phyloP scores from a whole-genome alignment of 2,113 vertebrate genomes.

The Ancistrus triradiatus region DNA sequence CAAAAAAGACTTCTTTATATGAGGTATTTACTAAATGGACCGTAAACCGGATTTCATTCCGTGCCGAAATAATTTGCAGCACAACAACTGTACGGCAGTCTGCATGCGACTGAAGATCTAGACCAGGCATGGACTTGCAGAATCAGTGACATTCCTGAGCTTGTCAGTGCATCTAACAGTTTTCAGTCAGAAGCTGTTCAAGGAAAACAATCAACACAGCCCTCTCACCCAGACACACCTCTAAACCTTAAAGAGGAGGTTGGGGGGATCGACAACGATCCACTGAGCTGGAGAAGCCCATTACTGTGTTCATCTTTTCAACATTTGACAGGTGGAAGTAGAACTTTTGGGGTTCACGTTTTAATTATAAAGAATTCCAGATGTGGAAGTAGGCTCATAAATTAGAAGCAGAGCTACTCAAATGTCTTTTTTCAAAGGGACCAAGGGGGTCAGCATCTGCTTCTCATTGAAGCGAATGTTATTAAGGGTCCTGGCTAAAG shows the following conservation, averaged over 20 bases:
- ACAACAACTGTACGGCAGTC: slow-evolving; percentile 15
- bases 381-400: slow-evolving; percentile 91
- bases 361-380: slow-evolving; percentile 99
- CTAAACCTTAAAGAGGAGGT: slow-evolving; percentile 44
- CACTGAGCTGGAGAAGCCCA: slow-evolving; percentile 82
- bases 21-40: slow-evolving; percentile 17
- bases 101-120: too few relatives aligned
- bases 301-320: slow-evolving; percentile 98
- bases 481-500: slow-evolving; percentile 96
- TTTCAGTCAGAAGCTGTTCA: slow-evolving; percentile 21
- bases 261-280: slow-evolving; percentile 52
- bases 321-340: slow-evolving; percentile 99
- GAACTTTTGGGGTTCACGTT: slow-evolving; percentile 94
- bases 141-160: slow-evolving; percentile 1
- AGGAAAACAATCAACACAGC: slow-evolving; percentile 52
- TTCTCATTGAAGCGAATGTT: slow-evolving; percentile 97
- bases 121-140: background rate
- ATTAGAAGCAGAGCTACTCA: slow-evolving; percentile 97
- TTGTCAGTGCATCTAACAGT: slow-evolving; percentile 3
- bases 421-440: slow-evolving; percentile 96
- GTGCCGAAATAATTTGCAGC: slow-evolving; percentile 6
- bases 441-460: slow-evolving; percentile 94
- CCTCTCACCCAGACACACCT: slow-evolving; percentile 27
- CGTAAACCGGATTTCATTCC: slow-evolving; percentile 13
- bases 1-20: slow-evolving; percentile 15